Conservation (phyloP, 1,140 invertebrate species). For the Drosophila neocordata region DNA sequence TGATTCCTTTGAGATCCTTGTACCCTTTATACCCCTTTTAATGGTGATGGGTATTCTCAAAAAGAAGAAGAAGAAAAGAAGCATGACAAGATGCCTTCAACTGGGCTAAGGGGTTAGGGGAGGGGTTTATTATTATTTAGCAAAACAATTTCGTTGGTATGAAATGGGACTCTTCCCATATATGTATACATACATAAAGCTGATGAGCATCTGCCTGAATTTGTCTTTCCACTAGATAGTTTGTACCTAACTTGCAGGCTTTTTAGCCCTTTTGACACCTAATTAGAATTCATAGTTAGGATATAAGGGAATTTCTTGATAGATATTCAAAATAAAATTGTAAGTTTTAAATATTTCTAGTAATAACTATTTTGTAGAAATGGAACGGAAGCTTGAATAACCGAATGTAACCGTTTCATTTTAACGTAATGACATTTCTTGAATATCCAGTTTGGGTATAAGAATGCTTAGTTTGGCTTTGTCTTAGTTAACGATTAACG, state of each 20-base stretch:
- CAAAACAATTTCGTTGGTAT: not conserved
- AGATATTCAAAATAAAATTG: conserved; percentile 3
- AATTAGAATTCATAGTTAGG: conserved; percentile 37
- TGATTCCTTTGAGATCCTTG: too few relatives aligned
- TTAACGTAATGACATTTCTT: not conserved
- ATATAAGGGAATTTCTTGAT: not conserved
- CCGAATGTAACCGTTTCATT: not conserved
- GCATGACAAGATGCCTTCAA: not conserved
- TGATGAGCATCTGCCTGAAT: conserved; percentile 13
- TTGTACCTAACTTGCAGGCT: not conserved
- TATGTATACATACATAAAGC: too few relatives aligned
- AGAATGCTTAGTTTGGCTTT: not conserved
- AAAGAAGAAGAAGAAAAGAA: conserved; percentile 4
- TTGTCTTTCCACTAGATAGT: conserved; percentile 10
- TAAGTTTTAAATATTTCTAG: too few relatives aligned
- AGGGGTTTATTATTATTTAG: conserved; percentile 4
- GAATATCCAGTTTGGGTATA: not conserved
- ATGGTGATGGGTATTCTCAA: not conserved
- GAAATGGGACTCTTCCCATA: not conserved
- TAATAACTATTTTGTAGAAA: too few relatives aligned
- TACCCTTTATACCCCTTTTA: too few relatives aligned
- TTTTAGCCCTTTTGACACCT: conserved; percentile 22
- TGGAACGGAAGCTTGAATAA: too few relatives aligned
- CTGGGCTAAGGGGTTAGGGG: not conserved
- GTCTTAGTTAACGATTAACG: not conserved